Evolutionary conservation across 2,113 vertebrate species (phyloP), one percentile per base, ranked within the genome.

Genomic region (Elachura formosa): DNA sequence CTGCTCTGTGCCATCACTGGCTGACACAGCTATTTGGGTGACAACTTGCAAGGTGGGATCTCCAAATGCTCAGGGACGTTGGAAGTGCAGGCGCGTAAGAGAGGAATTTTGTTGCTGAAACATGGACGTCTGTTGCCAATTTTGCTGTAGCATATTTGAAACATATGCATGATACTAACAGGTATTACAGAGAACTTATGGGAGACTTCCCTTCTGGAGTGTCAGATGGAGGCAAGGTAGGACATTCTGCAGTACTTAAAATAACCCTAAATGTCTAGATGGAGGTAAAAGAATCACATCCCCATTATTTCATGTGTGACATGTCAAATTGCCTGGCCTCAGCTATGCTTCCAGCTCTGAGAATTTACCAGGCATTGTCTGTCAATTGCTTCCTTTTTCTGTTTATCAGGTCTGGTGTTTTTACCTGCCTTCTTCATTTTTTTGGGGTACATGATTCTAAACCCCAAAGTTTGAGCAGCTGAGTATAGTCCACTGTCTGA

Each of bases 101-200:
- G 48, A 56, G 20, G 43, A 41, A 41, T 93, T 94, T 80, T 96
- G 76, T 96, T 94, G 79, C 59, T 79, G 79, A 94, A 96, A 92
- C 75, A 74, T 11, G 67, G 51, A 29, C 3, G 41, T 29, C 40
- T 80, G 76, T 7, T 90, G 81, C 74, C 66, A 84, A 4, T 82
- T 94, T 63, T 88, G 31, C 78, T 64, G 77, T 10, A 69, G 76
- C 62, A 24, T 54, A 74, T 89, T 85, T 73, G 68, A 93, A 73
- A 69, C 83, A 63, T 75, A 76, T 66, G 79, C 36, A 54, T 1
- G 38, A 76, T 86, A 63, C 34, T 92, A 59, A 73, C 87, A 89
- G 83, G 87, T 92, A 92, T 68, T 61, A 19, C 68, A 84, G 41
- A 80, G 80, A 33, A 36, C 26, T 94, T 20, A 40, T 40, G 38